Conservation (phyloP, 2,113 vertebrate species). For the Nesogale talazaci region DNA sequence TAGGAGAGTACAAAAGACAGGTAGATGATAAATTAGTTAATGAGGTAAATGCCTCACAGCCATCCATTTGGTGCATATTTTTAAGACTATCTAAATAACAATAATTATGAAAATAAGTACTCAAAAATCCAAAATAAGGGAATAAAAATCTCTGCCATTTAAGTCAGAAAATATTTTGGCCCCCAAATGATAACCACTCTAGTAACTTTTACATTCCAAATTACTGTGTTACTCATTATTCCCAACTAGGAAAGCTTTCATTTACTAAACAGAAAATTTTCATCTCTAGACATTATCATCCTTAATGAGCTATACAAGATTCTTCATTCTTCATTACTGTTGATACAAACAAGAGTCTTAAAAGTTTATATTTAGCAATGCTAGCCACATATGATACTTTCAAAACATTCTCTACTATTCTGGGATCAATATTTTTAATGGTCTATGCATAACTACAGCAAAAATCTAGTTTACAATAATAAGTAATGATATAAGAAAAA, state of each 20-base stretch:
- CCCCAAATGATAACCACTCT: slow-evolving; percentile 40
- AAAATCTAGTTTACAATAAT: neutral
- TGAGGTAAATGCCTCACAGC: neutral
- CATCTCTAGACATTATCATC: slow-evolving; percentile 13
- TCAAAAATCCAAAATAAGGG: slow-evolving; percentile 24
- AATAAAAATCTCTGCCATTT: neutral
- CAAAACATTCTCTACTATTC: slow-evolving; percentile 22
- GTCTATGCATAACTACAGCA: neutral
- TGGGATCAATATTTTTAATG: neutral
- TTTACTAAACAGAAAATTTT: neutral
- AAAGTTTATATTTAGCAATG: slow-evolving; percentile 23
- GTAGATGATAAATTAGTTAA: neutral
- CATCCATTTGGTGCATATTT: neutral
- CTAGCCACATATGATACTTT: neutral
- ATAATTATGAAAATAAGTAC: neutral
- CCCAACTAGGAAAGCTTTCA: slow-evolving; percentile 15
- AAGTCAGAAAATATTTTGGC: slow-evolving; percentile 45
- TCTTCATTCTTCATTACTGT: neutral
- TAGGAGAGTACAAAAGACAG: slow-evolving; percentile 82
- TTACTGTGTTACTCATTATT: neutral
- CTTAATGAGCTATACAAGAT: neutral
- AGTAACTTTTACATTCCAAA: slow-evolving; percentile 49
- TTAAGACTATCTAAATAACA: neutral
- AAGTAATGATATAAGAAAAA: neutral
- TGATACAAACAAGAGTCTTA: neutral